These are phyloP conservation scores for Sus cebifrons DNA, from an alignment of 2,797 vertebrate species.

Conservation along the genomic window DNA sequence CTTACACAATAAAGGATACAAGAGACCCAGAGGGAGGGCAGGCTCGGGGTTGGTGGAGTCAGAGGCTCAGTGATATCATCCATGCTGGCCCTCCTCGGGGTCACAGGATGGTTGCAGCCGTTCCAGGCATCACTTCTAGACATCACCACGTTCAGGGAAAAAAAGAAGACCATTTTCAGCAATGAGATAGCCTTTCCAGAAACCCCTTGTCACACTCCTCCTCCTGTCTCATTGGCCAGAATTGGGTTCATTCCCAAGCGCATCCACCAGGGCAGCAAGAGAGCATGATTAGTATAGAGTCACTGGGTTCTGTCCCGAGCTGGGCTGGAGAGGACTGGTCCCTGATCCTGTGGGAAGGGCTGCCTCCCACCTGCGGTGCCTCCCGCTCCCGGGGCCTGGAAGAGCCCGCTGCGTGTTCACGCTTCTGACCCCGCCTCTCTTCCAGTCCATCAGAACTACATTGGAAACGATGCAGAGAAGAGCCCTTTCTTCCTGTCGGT, in stretches of 20 bases:
- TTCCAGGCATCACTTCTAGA: not conserved
- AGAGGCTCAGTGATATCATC: not conserved
- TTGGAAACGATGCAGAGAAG: slow-evolving; percentile 97
- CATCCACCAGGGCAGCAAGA: not conserved
- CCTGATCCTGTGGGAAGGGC: not conserved
- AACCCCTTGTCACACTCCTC: not conserved
- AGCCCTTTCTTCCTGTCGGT: slow-evolving; percentile 99
- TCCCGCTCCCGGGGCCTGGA: not conserved
- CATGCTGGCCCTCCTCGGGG: not conserved
- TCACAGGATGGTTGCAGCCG: not conserved
- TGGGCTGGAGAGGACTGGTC: not conserved
- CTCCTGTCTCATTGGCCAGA: not conserved
- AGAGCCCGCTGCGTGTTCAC: not conserved
- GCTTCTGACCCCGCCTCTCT: slow-evolving; percentile 67
- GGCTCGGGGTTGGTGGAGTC: not conserved
- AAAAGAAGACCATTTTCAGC: not conserved
- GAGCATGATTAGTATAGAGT: accelerated
- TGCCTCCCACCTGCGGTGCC: not conserved
- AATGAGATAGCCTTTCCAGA: not conserved
- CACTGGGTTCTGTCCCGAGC: not conserved
- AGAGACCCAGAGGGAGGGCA: not conserved
- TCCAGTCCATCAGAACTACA: slow-evolving; percentile 98
- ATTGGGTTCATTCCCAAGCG: not conserved
- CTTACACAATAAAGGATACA: not conserved
- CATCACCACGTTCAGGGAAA: not conserved